Base-by-base conservation (phyloP, 1,140 invertebrate genomes). In the Lutraria rhynchaena region DNA sequence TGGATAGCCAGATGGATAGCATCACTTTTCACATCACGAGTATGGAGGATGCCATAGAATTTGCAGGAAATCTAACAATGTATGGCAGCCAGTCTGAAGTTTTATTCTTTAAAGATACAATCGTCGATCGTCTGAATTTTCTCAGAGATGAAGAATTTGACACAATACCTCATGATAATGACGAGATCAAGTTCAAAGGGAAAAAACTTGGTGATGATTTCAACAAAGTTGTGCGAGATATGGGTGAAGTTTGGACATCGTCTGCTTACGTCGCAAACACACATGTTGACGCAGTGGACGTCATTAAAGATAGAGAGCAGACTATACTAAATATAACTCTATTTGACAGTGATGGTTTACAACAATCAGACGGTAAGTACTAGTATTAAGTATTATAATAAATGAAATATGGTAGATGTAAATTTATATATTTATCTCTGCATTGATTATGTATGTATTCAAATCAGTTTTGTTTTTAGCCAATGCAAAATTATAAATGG, bases 91-190 rank as follows among this genome's bases (percentile, higher is more conserved):
- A 81, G 13, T 71, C 67, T 0, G 78, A 81, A 37, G 55, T 81
- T 15, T 33, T 81, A 9, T 81, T 81, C 31, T 73, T 71, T 37
- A 81, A 81, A 27, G 78, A 81, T 44, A 73, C 46, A 9, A 73
- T 81, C 57, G 44, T 73, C 4, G 69, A 81, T 17, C 67, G 78
- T 7, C 49, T 81, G 19, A 81, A 71, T 55, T 41, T 71, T 24
- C 78, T 81, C 17, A 55, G 69, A 22, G 78, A 81, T 27, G 78
- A 81, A 71, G 67, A 81, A 17, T 81, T 81, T 29, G 78, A 81
- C 27, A 81, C 70, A 3, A 63, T 81, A 49, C 78, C 78, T 1
- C 78, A 81, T 44, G 78, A 81, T 55, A 81, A 81, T 51, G 78
- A 81, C 24, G 78, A 81, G n/a, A 53, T 81, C 0, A 81, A 81